Percentiles rank a stretch among this genome's conserved stretches.
These are phyloP conservation scores for Oreochromis tanganicae DNA, from an alignment of 2,113 vertebrate genomes.

Conservation along the genomic window DNA sequence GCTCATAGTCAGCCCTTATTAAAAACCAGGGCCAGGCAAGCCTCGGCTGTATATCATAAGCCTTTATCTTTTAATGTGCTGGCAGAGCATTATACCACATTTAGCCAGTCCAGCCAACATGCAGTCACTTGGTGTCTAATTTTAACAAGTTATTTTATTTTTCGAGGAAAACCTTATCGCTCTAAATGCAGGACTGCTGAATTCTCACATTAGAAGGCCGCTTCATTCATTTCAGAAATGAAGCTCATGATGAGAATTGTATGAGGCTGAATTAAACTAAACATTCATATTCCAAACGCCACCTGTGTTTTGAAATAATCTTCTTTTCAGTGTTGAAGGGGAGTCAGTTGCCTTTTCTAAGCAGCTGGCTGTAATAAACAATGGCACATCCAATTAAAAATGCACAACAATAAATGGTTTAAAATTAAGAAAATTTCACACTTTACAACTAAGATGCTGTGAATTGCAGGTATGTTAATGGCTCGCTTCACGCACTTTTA, in stretches of 20 bases:
- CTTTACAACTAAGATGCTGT: not conserved
- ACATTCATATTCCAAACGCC: slow-evolving; percentile 13
- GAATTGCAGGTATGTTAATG: not conserved
- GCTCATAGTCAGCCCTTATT: slow-evolving; percentile 51
- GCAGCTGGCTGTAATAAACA: not conserved
- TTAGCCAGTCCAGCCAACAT: slow-evolving; percentile 28
- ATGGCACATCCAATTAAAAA: not conserved
- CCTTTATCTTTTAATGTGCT: slow-evolving; percentile 39
- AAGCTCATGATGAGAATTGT: slow-evolving; percentile 18
- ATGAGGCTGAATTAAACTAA: not conserved
- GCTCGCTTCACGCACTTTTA: not conserved
- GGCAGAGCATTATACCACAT: slow-evolving; percentile 22
- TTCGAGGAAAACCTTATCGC: slow-evolving; percentile 36
- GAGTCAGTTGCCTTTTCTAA: not conserved
- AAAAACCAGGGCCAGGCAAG: slow-evolving; percentile 37
- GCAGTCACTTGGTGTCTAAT: slow-evolving; percentile 22
- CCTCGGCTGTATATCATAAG: slow-evolving; percentile 43
- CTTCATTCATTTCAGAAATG: slow-evolving; percentile 24
- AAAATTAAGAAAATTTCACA: not conserved
- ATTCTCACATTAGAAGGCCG: slow-evolving; percentile 25
- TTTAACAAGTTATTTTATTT: slow-evolving; percentile 33
- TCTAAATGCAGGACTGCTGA: slow-evolving; percentile 36
- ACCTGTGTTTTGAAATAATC: slow-evolving; percentile 3
- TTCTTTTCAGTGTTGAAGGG: not conserved
- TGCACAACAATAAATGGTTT: not conserved